Evolutionary conservation across 2,797 vertebrate species (phyloP).

Genomic region (Hydrophis major): DNA sequence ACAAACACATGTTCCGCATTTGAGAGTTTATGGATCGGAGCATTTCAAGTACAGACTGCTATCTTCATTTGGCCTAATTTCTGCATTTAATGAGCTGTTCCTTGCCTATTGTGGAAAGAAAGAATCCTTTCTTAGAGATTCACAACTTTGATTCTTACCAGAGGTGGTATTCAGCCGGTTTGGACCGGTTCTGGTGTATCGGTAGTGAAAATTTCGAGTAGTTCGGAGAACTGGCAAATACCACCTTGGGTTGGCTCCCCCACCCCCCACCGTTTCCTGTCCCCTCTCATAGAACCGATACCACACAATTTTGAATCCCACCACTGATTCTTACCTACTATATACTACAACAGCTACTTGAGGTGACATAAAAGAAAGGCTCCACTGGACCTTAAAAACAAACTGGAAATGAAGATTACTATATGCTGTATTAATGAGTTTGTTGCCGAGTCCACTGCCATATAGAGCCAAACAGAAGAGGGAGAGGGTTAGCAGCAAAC

Average conservation of each 20-base stretch:
- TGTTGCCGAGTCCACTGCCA: neutral
- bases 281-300: too few species aligned
- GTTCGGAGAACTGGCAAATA: too few species aligned
- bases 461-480: neutral
- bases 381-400: neutral
- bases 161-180: too few species aligned
- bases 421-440: neutral
- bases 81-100: neutral
- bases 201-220: too few species aligned
- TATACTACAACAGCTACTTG: neutral
- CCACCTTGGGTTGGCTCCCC: too few species aligned
- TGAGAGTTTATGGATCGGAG: neutral
- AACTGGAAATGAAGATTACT: neutral
- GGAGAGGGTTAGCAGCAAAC: neutral
- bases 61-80: neutral
- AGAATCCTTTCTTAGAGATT: too few species aligned
- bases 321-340: neutral
- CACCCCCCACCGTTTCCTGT: too few species aligned
- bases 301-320: too few species aligned
- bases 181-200: too few species aligned
- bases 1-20: neutral
- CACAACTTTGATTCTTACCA: neutral
- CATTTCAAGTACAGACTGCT: neutral
- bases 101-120: neutral
- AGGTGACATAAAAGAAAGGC: neutral